These are phyloP conservation scores for Dissostichus mawsoni DNA, from an alignment of 2,113 vertebrate species.

Conservation along the genomic window DNA sequence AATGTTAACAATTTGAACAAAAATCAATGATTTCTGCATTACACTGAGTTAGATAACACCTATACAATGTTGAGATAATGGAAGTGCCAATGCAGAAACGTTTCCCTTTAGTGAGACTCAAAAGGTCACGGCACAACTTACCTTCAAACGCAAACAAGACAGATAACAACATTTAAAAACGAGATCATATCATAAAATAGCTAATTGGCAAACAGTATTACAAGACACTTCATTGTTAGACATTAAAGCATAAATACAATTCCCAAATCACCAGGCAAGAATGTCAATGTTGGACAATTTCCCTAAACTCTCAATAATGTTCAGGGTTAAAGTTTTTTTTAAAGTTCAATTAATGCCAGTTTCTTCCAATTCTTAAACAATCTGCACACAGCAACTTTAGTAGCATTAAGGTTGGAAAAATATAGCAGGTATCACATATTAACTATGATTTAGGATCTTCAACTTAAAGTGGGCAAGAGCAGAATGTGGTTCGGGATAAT, in stretches of 20 bases:
- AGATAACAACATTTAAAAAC: no score
- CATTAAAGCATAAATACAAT: background rate
- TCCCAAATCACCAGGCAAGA: background rate
- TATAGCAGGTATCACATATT: background rate
- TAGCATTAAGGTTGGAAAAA: background rate
- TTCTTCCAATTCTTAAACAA: background rate
- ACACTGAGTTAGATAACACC: constrained; percentile 9
- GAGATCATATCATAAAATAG: no score
- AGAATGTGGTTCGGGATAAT: background rate
- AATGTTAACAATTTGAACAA: constrained; percentile 8
- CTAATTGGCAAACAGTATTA: constrained; percentile 47
- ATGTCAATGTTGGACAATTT: background rate
- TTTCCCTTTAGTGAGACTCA: constrained; percentile 45
- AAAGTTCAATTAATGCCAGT: no score
- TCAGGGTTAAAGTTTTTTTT: background rate
- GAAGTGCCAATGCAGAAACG: constrained; percentile 32
- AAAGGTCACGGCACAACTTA: constrained; percentile 51
- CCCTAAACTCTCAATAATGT: background rate
- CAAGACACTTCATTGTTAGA: constrained; percentile 2
- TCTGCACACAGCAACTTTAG: background rate
- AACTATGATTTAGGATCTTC: background rate
- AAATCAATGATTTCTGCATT: constrained; percentile 42
- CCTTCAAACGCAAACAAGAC: background rate
- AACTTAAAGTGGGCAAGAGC: background rate
- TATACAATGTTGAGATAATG: constrained; percentile 28